phyloP scores from a whole-genome alignment of 2,113 vertebrate genomes.

The Pardalotus punctatus region DNA sequence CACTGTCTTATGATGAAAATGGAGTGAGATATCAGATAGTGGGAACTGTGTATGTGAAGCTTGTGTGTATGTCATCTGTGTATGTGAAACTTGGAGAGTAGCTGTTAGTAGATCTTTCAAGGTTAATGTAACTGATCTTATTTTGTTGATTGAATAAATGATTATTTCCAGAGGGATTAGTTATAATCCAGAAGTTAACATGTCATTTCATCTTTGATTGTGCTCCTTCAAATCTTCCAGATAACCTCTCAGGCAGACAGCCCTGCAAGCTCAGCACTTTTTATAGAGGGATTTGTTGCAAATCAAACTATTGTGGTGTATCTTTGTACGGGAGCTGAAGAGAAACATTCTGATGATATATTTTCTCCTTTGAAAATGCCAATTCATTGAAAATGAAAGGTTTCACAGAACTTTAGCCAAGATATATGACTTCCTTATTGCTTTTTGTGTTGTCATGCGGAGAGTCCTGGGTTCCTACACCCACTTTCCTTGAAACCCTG shows the following conservation, averaged over 20 bases:
- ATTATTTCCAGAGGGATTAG: constrained; percentile 50
- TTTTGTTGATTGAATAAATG: constrained; percentile 46
- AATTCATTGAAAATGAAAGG: neutral
- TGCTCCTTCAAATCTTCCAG: constrained; percentile 1
- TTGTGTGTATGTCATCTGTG: neutral
- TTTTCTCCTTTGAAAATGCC: neutral
- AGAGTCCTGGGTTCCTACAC: neutral
- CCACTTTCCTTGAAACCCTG: neutral
- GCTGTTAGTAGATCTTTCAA: neutral
- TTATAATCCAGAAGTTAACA: constrained; percentile 50
- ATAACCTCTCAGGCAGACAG: neutral
- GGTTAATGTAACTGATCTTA: constrained; percentile 29
- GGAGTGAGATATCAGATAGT: neutral
- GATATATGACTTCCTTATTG: neutral
- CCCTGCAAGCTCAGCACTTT: constrained; percentile 20
- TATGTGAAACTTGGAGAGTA: neutral
- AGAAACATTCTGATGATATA: neutral
- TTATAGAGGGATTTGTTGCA: neutral
- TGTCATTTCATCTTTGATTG: neutral
- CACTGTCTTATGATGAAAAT: neutral
- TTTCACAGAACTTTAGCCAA: neutral
- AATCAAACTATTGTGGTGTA: neutral
- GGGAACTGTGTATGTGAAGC: neutral
- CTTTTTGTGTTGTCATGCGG: neutral
- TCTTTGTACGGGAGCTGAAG: neutral